These are phyloP conservation scores for Trichogramma evanescens DNA, from an alignment of 2,888 invertebrate species.

Conservation along the genomic window DNA sequence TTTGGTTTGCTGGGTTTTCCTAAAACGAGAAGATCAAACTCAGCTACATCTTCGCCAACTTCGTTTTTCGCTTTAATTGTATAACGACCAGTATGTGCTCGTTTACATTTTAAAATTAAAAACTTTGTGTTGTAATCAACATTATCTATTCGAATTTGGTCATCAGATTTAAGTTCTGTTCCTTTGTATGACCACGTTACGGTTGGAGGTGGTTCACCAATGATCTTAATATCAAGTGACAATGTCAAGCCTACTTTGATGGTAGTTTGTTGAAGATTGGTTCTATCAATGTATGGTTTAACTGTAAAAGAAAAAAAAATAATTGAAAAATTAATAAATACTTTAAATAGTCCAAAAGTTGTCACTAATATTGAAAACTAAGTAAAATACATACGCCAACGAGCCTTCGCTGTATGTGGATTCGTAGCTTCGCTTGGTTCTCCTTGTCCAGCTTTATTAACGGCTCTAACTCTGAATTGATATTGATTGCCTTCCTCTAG, in stretches of 20 bases:
- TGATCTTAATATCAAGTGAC: slow-evolving; percentile 78
- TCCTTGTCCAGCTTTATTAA: slow-evolving; percentile 91
- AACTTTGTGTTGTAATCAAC: slow-evolving; percentile 88
- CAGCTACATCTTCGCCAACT: slow-evolving; percentile 87
- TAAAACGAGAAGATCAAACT: slow-evolving; percentile 81
- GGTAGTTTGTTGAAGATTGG: slow-evolving; percentile 73
- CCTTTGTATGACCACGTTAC: slow-evolving; percentile 84
- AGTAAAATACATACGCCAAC: slow-evolving; percentile 66
- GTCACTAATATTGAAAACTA: not conserved
- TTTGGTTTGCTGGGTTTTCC: slow-evolving; percentile 72
- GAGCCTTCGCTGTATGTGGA: slow-evolving; percentile 82
- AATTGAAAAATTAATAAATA: not conserved
- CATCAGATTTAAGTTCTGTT: slow-evolving; percentile 56
- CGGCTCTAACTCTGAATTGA: slow-evolving; percentile 87
- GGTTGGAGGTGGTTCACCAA: slow-evolving; percentile 89
- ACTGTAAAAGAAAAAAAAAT: slow-evolving; percentile 51
- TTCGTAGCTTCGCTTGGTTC: slow-evolving; percentile 88
- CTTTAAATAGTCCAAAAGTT: not conserved
- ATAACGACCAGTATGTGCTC: slow-evolving; percentile 80
- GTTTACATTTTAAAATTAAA: slow-evolving; percentile 73
- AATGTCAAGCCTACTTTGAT: slow-evolving; percentile 86
- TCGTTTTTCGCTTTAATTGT: slow-evolving; percentile 84
- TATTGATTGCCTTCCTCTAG: slow-evolving; percentile 92
- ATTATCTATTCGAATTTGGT: slow-evolving; percentile 67
- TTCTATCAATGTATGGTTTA: slow-evolving; percentile 89